phyloP scores from a whole-genome alignment of 2,113 vertebrate genomes.

The Tachuris rubrigastra region DNA sequence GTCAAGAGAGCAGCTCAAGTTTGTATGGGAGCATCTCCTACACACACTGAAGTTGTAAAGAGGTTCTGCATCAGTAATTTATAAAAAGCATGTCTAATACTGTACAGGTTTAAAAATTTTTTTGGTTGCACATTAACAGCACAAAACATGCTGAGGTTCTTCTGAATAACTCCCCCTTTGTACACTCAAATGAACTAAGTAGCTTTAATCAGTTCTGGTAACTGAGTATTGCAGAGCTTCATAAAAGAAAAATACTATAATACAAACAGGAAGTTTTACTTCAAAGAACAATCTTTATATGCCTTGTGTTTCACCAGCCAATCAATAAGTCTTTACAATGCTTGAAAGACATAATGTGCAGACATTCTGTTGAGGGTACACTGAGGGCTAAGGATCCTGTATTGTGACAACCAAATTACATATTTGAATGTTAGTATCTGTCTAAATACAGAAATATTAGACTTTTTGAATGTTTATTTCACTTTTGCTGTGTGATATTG shows the following conservation, averaged over 20 bases:
- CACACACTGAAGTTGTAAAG: not conserved
- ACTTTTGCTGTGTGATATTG: not conserved
- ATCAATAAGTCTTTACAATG: accelerated
- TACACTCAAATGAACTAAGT: not conserved
- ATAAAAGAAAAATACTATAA: not conserved
- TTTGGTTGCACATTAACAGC: not conserved
- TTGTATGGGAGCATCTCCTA: not conserved
- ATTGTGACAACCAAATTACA: not conserved
- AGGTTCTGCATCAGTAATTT: not conserved
- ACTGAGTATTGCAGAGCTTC: not conserved
- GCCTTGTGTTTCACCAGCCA: not conserved
- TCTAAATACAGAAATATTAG: not conserved
- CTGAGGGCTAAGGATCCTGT: not conserved
- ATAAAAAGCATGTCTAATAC: not conserved
- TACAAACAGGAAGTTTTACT: not conserved
- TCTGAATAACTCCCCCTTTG: not conserved
- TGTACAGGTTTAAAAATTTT: not conserved
- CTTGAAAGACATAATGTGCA: not conserved
- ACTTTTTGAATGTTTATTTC: not conserved
- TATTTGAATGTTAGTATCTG: not conserved
- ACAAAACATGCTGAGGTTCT: not conserved
- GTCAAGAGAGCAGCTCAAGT: not conserved
- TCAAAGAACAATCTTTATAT: not conserved
- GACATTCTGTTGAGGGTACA: not conserved
- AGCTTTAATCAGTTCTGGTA: not conserved